Conservation (phyloP, 2,797 vertebrate species). For the Macropodus opercularis region DNA sequence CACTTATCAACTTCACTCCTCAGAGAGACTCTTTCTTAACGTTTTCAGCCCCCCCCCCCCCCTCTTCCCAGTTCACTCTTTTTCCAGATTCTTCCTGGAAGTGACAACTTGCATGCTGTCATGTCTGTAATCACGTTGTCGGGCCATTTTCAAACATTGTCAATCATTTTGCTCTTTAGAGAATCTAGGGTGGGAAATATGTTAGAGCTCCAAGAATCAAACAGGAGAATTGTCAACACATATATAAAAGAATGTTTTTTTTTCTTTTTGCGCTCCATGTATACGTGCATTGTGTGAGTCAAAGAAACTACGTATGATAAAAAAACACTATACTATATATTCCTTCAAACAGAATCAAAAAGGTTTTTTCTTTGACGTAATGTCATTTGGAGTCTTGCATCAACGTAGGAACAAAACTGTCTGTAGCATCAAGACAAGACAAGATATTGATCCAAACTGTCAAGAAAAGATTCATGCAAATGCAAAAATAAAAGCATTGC, state of each 20-base stretch:
- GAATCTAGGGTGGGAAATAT: constrained; percentile 44
- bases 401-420: too few relatives aligned
- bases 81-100: constrained; percentile 16
- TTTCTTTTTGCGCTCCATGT: not conserved
- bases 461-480: too few relatives aligned
- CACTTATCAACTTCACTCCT: constrained; percentile 30
- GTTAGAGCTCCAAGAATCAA: constrained; percentile 26
- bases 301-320: too few relatives aligned
- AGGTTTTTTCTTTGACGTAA: too few relatives aligned
- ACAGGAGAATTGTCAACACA: constrained; percentile 38
- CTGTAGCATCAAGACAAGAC: too few relatives aligned
- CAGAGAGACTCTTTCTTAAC: constrained; percentile 13
- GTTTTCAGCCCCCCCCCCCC: not conserved
- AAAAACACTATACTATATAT: too few relatives aligned
- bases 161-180: constrained; percentile 51
- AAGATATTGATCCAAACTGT: too few relatives aligned
- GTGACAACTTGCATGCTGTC: constrained; percentile 48
- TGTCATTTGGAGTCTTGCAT: too few relatives aligned
- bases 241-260: constrained; percentile 22
- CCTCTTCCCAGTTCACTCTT: constrained; percentile 1
- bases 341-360: too few relatives aligned
- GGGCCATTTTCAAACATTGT: constrained; percentile 73
- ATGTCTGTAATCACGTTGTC: constrained; percentile 56
- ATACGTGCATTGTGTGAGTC: constrained; percentile 7
- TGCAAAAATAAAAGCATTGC: not conserved